Base-by-base conservation (phyloP, 2,797 vertebrate genomes). In the Masticophis lateralis region DNA sequence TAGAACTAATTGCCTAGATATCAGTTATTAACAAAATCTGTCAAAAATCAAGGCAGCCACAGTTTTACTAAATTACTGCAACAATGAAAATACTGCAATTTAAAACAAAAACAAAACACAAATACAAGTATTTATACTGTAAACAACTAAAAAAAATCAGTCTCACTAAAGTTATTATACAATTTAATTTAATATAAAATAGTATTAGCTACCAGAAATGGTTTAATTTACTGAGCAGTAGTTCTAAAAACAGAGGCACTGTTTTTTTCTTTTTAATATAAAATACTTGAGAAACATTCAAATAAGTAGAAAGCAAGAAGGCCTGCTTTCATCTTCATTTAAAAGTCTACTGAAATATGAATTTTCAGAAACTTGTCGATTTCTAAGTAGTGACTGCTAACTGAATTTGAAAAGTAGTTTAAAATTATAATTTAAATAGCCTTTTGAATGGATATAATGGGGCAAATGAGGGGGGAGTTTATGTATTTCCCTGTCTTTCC, bases 211-310 rank as follows among this genome's bases (percentile, higher is more conserved):
- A 98, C 98, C 98, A 98, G 98, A 99, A 98, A 98, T 98, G 97
- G 97, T 98, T 98, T 98, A 98, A 98, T 98, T 98, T 98, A 98
- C 98, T 97, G 97, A 98, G 98, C 97, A 98, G 98, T 98, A 98
- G 98, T 98, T 98, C 97, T 98, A 98, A 98, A 98, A 98, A 98
- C 98, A 98, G 98, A 98, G 98, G 98, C 98, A 99, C 98, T 98
- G 98, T 98, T 98, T 98, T 97, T 83, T 83, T 25, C 43, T 83
- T 98, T 97, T 98, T 96, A 98, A 98, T 98, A 98, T 98, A 98
- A 98, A 98, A 98, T 98, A 98, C 98, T 98, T 98, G 97, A 98
- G 97, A 98, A 98, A 98, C 98, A 98, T 98, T 98, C 98, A 98
- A 98, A 98, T 98, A 98, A 98, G 98, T 98, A 97, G 98, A 98